Evolutionary conservation across 2,888 invertebrate genomes (phyloP), one percentile per base, ranked within the genome.

Genomic region (Platerodrilus igneus): DNA sequence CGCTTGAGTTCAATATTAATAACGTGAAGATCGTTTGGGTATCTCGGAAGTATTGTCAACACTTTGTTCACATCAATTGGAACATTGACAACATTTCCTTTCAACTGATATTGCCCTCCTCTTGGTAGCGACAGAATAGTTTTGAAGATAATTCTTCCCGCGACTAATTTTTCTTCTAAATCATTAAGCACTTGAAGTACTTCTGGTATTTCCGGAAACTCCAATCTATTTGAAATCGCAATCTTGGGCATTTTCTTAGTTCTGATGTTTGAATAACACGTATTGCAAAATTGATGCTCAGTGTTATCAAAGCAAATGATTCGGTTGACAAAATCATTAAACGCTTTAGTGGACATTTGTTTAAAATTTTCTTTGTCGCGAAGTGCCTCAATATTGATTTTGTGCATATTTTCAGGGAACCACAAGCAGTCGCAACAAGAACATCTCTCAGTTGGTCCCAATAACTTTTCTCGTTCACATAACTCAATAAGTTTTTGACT

Each of bases 51-150:
- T 17, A 31, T 3, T 9, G 11, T 5, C 4, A 31, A 7, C 3
- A 20, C 9, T 5, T 18, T n/a, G 20, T 31, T 31, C 13, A 20
- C 20, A 31, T 31, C 31, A 4, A 31, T 17, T 16, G 31, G 19
- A 31, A 31, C 20, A 14, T 31, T 31, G 10, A 29, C 29, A 16
- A 31, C 31, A 31, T 31, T 31, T 19, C 31, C 31, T 20, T 31
- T 31, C 11, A 31, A 10, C 20, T 31, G 19, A 31, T 15, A 31
- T 20, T 31, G 18, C 9, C 21, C 13, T 31, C 31, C 31, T 31
- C 20, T 31, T 31, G 31, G 31, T 8, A 31, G 10, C n/a, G 20
- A 20, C n/a, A 31, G 20, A 15, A 31, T 31, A 9, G 31, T 31
- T 20, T 31, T 13, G 10, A 31, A 31, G 5, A 31, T 16, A 9